Base-by-base conservation (phyloP, 2,113 vertebrate genomes). In the Myotis brandtii region DNA sequence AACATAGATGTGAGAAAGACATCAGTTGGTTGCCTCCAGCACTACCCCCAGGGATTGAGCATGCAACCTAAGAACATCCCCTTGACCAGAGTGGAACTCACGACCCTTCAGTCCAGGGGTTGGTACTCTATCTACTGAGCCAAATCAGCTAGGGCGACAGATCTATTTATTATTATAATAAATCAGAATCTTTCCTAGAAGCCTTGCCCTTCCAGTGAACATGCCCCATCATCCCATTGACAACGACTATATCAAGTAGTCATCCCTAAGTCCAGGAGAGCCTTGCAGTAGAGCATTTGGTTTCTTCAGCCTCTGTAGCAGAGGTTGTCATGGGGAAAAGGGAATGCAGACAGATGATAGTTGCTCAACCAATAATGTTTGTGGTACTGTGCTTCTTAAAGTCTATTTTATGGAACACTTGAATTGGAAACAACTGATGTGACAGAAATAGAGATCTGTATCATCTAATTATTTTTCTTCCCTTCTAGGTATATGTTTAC, bases 141-240 rank as follows among this genome's bases (percentile, higher is more conserved):
- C 56, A 25, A 25, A 59, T 59, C 23, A 3, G 9, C 2, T 1
- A 59, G 56, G 56, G 23, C 0, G 8, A 59, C 4, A 79, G 16
- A 37, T 69, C 10, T 75, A 89, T 64, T 80, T 93, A 83, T 91
- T 80, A 25, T 62, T 17, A 67, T 9, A 82, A 56, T 90, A 90
- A 87, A 66, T 91, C 34, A 89, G 48, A 89, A 48, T 67, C 21
- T 81, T 30, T 85, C 43, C 79, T 62, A 92, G 59, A 88, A 34
- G 7, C 5, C 32, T 11, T 43, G 12, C 6, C 12, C 23, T 79
- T 90, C 14, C 37, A n/a, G 8, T 30, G 69, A 13, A 52, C 30
- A 93, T 37, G 5, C 0, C 5, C 4, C 6, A 16, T 37, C 16
- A 85, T 54, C 12, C 40, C 21, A 23, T 18, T 59, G 43, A 11